Conservation (phyloP, 2,113 vertebrate species). For the Indicator maculatus region DNA sequence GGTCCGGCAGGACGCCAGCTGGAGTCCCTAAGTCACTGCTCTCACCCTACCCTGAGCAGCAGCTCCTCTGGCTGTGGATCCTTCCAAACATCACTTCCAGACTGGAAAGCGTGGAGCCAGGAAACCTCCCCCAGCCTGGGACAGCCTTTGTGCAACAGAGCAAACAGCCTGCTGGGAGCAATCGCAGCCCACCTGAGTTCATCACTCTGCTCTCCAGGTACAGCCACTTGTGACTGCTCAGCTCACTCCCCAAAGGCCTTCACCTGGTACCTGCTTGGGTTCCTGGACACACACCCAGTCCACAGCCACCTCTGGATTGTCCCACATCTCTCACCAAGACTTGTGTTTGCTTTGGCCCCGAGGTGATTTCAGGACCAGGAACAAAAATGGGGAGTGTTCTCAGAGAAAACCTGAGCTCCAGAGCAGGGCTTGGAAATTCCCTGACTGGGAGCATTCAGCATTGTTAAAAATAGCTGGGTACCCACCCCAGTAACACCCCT, state of each 20-base stretch:
- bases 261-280: background rate
- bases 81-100: background rate
- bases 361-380: background rate
- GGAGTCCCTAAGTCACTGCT: background rate
- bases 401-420: background rate
- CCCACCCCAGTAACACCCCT: background rate
- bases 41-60: rapidly evolving
- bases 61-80: background rate
- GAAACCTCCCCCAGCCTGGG: background rate
- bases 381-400: background rate
- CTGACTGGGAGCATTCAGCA: rapidly evolving
- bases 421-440: background rate
- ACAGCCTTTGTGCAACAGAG: background rate
- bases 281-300: background rate
- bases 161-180: background rate
- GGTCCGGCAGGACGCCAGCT: background rate
- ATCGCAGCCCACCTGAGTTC: background rate
- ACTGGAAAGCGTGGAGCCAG: background rate
- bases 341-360: slow-evolving; percentile 16
- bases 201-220: background rate
- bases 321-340: background rate
- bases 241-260: background rate
- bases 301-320: background rate
- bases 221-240: background rate
- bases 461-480: slow-evolving; percentile 40